Conservation (phyloP, 2,113 vertebrate species). For the Agapornis roseicollis region DNA sequence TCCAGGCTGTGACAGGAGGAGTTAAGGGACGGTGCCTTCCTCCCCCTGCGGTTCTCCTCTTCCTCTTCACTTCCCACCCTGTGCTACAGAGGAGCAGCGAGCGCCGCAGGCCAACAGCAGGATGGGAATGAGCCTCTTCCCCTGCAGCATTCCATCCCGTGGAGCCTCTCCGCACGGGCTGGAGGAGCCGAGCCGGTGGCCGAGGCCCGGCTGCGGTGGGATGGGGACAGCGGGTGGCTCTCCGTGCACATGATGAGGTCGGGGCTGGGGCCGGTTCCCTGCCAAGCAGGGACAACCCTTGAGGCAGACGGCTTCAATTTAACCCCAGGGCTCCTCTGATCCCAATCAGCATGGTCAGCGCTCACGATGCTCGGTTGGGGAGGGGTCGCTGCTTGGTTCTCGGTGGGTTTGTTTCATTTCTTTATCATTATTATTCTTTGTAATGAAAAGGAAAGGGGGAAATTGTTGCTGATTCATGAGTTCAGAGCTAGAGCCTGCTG, state of each 20-base stretch:
- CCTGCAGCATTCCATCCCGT: not conserved
- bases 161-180: slow-evolving; percentile 15
- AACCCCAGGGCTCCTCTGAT: not conserved
- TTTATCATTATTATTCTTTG: not conserved
- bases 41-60: slow-evolving; percentile 63
- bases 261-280: not conserved
- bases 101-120: not conserved
- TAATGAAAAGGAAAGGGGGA: not conserved
- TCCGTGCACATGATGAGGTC: accelerated
- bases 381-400: not conserved
- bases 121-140: not conserved
- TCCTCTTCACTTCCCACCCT: slow-evolving; percentile 44
- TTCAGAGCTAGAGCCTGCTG: not conserved
- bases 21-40: slow-evolving; percentile 75
- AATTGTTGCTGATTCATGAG: not conserved
- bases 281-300: not conserved
- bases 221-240: not conserved
- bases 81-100: not conserved
- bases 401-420: not conserved
- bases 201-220: not conserved
- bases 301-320: not conserved
- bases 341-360: not conserved
- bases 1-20: slow-evolving; percentile 84
- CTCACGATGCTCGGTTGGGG: not conserved
- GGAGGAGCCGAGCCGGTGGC: not conserved